A percentile compares a stretch with the other conserved stretches of the same genome.
These are phyloP conservation scores for Branchinecta lynchi DNA, from an alignment of 1,140 invertebrate species.

Conservation along the genomic window DNA sequence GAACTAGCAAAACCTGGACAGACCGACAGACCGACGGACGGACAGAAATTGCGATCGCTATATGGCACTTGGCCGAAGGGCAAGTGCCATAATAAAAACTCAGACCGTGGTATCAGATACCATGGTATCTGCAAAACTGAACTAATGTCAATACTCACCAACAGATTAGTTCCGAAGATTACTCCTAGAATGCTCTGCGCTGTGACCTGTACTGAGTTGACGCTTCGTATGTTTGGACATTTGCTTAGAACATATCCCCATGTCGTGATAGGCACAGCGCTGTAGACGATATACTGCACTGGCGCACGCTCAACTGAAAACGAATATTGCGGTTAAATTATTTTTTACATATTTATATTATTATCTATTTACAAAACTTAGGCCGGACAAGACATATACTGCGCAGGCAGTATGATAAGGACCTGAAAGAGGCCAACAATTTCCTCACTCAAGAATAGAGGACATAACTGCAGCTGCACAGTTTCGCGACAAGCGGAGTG, in stretches of 20 bases:
- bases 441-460: background rate
- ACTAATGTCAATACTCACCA: too few relatives aligned
- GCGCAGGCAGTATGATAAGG: background rate
- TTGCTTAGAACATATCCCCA: conserved; percentile 36
- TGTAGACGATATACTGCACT: conserved; percentile 44
- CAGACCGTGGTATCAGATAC: too few relatives aligned
- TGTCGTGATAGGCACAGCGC: conserved; percentile 41
- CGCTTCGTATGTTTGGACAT: conserved; percentile 7
- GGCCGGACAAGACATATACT: background rate
- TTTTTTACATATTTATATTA: background rate
- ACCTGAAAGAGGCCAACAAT: background rate
- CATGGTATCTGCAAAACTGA: too few relatives aligned
- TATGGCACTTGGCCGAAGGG: too few relatives aligned
- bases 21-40: too few relatives aligned
- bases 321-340: conserved; percentile 19
- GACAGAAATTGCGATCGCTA: too few relatives aligned
- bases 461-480: background rate
- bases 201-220: background rate
- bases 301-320: conserved; percentile 43
- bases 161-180: background rate
- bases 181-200: conserved; percentile 12
- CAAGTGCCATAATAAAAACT: too few relatives aligned
- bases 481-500: background rate
- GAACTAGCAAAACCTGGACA: too few relatives aligned
- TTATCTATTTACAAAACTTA: background rate